These are phyloP conservation scores for Megaleporinus macrocephalus DNA, from an alignment of 2,113 vertebrate species.

Conservation along the genomic window DNA sequence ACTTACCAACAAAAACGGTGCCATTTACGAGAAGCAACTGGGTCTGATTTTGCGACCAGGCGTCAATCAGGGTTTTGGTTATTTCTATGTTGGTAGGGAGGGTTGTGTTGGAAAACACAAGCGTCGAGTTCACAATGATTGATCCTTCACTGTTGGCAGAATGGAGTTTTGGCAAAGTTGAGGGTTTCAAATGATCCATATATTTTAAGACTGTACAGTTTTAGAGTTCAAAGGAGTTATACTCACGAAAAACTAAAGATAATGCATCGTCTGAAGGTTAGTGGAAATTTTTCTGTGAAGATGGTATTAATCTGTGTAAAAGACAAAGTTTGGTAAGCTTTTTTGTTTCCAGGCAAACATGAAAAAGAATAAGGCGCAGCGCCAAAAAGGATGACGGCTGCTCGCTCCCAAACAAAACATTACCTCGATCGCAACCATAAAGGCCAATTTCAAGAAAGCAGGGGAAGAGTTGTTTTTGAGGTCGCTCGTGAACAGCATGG, in stretches of 20 bases:
- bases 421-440: constrained; percentile 13
- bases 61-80: not conserved
- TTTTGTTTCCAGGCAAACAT: no score
- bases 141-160: constrained; percentile 34
- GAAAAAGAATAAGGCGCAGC: not conserved
- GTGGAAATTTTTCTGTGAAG: not conserved
- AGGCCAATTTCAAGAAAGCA: not conserved
- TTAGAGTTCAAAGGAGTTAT: not conserved
- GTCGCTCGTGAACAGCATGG: not conserved
- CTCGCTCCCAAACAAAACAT: not conserved
- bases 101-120: not conserved
- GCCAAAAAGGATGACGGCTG: not conserved
- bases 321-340: not conserved
- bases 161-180: not conserved
- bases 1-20: constrained; percentile 19
- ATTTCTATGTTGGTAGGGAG: not conserved
- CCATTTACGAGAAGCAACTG: not conserved
- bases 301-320: constrained; percentile 22
- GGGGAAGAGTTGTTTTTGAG: not conserved
- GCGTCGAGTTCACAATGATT: constrained; percentile 14
- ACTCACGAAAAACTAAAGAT: constrained; percentile 34
- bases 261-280: constrained; percentile 7
- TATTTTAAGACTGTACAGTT: not conserved
- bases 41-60: not conserved
- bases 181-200: not conserved